phyloP scores from a whole-genome alignment of 2,113 vertebrate genomes.

The Helogale parvula region DNA sequence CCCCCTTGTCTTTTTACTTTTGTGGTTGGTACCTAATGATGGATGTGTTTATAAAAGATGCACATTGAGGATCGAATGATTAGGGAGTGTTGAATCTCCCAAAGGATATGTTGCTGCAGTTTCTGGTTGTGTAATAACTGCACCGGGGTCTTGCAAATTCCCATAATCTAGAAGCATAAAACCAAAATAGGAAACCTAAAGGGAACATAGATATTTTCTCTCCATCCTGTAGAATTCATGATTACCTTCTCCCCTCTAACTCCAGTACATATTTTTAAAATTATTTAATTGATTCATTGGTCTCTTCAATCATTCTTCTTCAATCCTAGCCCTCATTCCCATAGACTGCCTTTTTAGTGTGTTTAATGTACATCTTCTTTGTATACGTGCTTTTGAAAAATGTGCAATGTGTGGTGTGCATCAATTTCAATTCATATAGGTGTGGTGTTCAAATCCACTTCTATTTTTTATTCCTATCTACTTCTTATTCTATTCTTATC shows the following conservation, averaged over 20 bases:
- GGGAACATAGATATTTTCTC: neutral
- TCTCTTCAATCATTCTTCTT: neutral
- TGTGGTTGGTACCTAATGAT: neutral
- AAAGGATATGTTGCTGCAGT: neutral
- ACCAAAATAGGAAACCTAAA: neutral
- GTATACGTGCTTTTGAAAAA: neutral
- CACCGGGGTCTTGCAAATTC: neutral
- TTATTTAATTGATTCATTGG: neutral
- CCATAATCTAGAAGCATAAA: neutral
- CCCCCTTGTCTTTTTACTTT: neutral
- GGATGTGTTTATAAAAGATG: neutral
- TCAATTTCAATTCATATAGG: neutral
- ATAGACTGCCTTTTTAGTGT: neutral
- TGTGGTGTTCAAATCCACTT: neutral
- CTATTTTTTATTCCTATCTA: neutral
- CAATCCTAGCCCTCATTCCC: neutral
- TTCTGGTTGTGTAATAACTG: neutral
- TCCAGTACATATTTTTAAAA: neutral
- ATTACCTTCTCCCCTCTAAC: accelerated
- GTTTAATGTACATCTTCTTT: neutral
- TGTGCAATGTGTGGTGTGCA: neutral
- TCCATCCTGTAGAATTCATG: neutral
- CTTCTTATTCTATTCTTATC: neutral
- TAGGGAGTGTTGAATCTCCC: neutral
- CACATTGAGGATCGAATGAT: neutral